Base-by-base conservation (phyloP, 2,888 invertebrate species). In the Nephrocerus scutellatus region DNA sequence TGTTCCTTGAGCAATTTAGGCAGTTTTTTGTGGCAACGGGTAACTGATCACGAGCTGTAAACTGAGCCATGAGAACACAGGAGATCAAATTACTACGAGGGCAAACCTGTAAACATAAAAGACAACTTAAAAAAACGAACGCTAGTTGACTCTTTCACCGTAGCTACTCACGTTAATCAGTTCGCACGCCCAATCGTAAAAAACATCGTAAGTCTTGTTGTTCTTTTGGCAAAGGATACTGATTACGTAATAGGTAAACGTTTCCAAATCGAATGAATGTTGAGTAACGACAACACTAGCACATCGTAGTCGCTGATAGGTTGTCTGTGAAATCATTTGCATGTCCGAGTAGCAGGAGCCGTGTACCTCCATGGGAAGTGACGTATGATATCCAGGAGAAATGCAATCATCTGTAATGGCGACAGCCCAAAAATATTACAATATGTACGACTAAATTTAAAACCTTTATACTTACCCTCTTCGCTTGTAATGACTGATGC, bases 301-400 rank as follows among this genome's bases (percentile, higher is more conserved):
- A 30, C 68, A 66, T 18, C 62, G 60, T 5, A 68, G 47, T 18
- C 63, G 60, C 33, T 67, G 65, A 42, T 61, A 66, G 2, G 69
- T 66, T 12, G 59, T 56, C 26, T 68, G 63, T 5, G 69, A 69
- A 41, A 69, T 66, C 68, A 69, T 68, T 57, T 68, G 68, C 68
- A 69, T 68, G 43, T 66, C 68, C 2, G 68, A 66, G 43, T 69
- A 68, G 39, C 68, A 67, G 1, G 69, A 63, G 6, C 69, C 69
- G 31, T 69, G 69, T 1, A 69, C 69, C 44, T 69, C 69, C 55
- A 69, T 57, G 5, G 69, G 69, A 28, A 69, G 49, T 5, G 66
- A 66, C 3, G 67, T 66, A 30, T 69, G 69, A 40, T 68, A 69
- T 8, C 69, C 68, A 1, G 69, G 69, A 1, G 68, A 69, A 32